Percentiles rank a stretch among this genome's conserved stretches.
Evolutionary conservation across 2,888 invertebrate genomes (phyloP).

Genomic region (Yponomeuta cagnagella): DNA sequence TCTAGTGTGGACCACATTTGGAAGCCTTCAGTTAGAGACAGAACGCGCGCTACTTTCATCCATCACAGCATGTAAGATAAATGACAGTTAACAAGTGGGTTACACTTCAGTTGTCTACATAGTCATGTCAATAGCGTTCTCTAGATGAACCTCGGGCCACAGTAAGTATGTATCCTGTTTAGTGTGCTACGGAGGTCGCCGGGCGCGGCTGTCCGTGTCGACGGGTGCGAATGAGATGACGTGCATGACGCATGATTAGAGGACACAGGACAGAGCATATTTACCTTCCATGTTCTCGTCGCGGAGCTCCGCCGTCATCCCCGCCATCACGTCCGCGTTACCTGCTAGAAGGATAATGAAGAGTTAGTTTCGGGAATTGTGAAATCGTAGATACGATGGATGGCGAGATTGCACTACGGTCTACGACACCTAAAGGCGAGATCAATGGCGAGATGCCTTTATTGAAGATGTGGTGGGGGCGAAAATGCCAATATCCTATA

Average conservation of each 20-base stretch:
- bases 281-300: conserved; percentile 70
- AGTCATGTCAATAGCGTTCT: no score
- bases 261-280: conserved; percentile 30
- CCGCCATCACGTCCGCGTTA: conserved; percentile 67
- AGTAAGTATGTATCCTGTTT: conserved; percentile 27
- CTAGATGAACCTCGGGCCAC: conserved; percentile 5
- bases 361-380: not conserved
- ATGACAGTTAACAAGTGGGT: no score
- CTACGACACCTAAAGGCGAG: no score
- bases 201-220: conserved; percentile 75
- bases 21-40: conserved; percentile 64
- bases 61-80: no score
- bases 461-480: no score
- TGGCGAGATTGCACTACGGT: no score
- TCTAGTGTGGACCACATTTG: conserved; percentile 45
- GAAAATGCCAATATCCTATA: no score
- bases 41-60: conserved; percentile 54
- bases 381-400: not conserved
- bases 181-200: conserved; percentile 55
- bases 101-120: no score
- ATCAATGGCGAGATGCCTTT: no score
- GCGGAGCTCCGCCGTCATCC: conserved; percentile 56
- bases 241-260: conserved; percentile 42
- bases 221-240: conserved; percentile 70
- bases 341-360: conserved; percentile 35